Conservation (phyloP, 64 coral and sea anemone species). For the Montipora sp. region DNA sequence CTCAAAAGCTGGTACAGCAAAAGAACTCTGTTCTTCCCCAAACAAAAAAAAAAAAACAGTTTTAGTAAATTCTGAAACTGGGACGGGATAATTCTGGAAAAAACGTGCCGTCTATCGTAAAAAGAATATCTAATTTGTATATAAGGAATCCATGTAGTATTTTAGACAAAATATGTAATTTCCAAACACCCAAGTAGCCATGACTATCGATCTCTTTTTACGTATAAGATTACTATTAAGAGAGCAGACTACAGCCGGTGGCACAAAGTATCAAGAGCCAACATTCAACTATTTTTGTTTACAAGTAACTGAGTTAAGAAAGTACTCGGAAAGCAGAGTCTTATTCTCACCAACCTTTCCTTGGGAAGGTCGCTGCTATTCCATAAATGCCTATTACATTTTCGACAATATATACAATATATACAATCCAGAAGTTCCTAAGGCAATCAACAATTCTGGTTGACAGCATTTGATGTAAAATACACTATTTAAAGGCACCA, state of each 20-base stretch:
- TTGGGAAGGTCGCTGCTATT: slow-evolving; percentile 1
- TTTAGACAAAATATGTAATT: too few relatives aligned
- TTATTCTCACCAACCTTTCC: neutral
- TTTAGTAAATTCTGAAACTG: too few relatives aligned
- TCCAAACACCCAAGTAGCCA: too few relatives aligned
- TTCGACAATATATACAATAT: neutral
- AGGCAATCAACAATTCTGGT: neutral
- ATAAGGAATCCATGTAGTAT: too few relatives aligned
- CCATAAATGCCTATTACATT: neutral
- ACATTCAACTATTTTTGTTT: neutral
- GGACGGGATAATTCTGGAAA: too few relatives aligned
- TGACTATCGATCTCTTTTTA: neutral
- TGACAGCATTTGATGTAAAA: neutral
- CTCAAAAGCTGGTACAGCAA: neutral
- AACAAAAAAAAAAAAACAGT: too few relatives aligned
- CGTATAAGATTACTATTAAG: neutral
- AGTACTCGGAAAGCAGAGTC: neutral
- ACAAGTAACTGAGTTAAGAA: neutral
- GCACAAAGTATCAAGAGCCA: slow-evolving; percentile 3
- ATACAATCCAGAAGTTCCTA: neutral
- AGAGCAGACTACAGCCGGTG: neutral
- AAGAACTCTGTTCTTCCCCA: neutral
- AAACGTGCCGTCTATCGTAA: too few relatives aligned
- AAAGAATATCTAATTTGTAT: too few relatives aligned
- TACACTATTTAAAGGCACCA: too few relatives aligned